Evolutionary conservation across 1,140 invertebrate species (phyloP).

Genomic region (Cryptotermes secundus): DNA sequence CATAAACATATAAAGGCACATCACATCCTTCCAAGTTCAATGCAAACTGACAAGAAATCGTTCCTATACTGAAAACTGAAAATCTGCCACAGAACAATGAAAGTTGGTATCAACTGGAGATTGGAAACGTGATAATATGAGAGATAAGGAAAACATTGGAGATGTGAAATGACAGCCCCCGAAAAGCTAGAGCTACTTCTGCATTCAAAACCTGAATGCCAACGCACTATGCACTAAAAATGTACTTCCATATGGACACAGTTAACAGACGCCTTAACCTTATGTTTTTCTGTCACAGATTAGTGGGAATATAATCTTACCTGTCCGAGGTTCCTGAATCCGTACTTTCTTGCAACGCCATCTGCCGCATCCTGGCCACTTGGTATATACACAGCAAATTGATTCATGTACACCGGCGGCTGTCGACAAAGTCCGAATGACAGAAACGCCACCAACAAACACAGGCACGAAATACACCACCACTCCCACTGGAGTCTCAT

Average conservation of each 20-base stretch:
- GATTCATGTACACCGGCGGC: constrained; percentile 57
- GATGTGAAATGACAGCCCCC: too few relatives aligned
- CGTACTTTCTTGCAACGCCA: constrained; percentile 58
- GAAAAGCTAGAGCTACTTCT: too few relatives aligned
- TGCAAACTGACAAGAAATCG: not conserved
- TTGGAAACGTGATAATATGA: too few relatives aligned
- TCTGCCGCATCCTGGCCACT: constrained; percentile 55
- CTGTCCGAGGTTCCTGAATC: constrained; percentile 64
- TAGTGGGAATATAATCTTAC: constrained; percentile 43
- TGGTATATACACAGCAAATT: constrained; percentile 64
- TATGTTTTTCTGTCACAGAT: not conserved
- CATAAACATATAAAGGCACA: not conserved
- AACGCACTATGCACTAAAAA: too few relatives aligned
- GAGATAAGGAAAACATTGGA: too few relatives aligned
- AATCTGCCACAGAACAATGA: not conserved
- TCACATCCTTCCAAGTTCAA: not conserved
- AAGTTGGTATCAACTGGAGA: not conserved
- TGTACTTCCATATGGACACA: too few relatives aligned
- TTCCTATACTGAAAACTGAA: not conserved
- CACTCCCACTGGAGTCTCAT: constrained; percentile 25
- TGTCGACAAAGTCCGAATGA: constrained; percentile 24
- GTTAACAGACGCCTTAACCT: too few relatives aligned
- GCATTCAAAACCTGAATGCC: too few relatives aligned
- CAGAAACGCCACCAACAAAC: constrained; percentile 22
- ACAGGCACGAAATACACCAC: constrained; percentile 25